A percentile compares a stretch with the other conserved stretches of the same genome.
Evolutionary conservation across 2,888 invertebrate species (phyloP).

Genomic region (Epirrita christyi): DNA sequence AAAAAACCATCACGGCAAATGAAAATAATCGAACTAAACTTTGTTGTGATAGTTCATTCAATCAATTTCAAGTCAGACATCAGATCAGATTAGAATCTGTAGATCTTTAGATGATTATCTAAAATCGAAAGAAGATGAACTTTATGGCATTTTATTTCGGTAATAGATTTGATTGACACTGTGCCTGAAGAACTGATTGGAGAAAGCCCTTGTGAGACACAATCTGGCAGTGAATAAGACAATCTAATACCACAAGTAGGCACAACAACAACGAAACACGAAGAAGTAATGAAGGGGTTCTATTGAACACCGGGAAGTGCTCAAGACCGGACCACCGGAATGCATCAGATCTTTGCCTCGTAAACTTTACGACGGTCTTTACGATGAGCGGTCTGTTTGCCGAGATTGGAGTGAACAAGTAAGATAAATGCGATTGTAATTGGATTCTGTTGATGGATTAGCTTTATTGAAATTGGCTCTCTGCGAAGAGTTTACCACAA

Average conservation of each 20-base stretch:
- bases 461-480: constrained; percentile 17
- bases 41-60: constrained; percentile 14
- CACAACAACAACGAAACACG: no score
- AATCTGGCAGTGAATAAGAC: constrained; percentile 3
- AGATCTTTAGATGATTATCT: constrained; percentile 2
- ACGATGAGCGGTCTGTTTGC: constrained; percentile 35
- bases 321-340: constrained; percentile 12
- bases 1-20: constrained; percentile 3
- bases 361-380: constrained; percentile 36
- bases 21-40: constrained; percentile 13
- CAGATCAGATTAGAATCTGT: constrained; percentile 22
- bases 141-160: neutral
- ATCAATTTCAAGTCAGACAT: constrained; percentile 17
- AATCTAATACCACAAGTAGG: no score
- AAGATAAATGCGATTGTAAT: constrained; percentile 27
- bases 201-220: neutral
- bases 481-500: neutral
- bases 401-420: constrained; percentile 37
- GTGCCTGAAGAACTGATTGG: neutral
- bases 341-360: constrained; percentile 23
- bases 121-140: constrained; percentile 5
- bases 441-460: constrained; percentile 20
- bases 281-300: no score
- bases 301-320: constrained; percentile 1
- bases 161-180: neutral